Evolutionary conservation across 2,113 vertebrate genomes (phyloP).

Genomic region (Rhabdomys dilectus): DNA sequence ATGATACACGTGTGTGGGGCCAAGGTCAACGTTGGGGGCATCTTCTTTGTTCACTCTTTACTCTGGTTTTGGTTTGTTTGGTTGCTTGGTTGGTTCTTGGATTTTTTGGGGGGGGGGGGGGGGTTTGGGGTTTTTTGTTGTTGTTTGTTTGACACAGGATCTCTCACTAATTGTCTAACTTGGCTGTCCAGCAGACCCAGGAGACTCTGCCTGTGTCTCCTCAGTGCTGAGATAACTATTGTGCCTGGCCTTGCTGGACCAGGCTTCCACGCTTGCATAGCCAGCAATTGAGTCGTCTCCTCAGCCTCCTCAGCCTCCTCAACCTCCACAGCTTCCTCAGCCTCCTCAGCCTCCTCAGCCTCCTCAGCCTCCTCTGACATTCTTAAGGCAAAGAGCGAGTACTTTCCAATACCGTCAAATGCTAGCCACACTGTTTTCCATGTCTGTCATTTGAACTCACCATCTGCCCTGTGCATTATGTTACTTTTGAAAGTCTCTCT

Average conservation of each 20-base stretch:
- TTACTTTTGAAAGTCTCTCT: not conserved
- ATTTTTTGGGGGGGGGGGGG: too few relatives aligned
- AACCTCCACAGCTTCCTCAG: not conserved
- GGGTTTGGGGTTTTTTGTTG: too few relatives aligned
- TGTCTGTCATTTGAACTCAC: not conserved
- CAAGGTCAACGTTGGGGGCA: not conserved
- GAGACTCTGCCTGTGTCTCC: not conserved
- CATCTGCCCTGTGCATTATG: not conserved
- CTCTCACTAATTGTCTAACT: not conserved
- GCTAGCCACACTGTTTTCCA: not conserved
- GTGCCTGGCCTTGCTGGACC: not conserved
- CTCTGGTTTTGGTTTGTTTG: not conserved
- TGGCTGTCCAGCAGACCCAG: not conserved
- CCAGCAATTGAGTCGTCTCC: not conserved
- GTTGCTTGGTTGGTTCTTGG: too few relatives aligned
- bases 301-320: not conserved
- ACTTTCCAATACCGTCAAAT: not conserved
- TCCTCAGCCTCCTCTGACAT: not conserved
- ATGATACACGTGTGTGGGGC: too few relatives aligned
- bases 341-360: too few relatives aligned
- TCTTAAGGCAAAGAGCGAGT: not conserved
- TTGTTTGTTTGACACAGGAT: not conserved
- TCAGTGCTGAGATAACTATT: not conserved
- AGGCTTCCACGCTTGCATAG: accelerated
- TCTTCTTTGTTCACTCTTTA: not conserved